phyloP scores from a whole-genome alignment of 2,888 invertebrate genomes.

The Conistra vaccinii region DNA sequence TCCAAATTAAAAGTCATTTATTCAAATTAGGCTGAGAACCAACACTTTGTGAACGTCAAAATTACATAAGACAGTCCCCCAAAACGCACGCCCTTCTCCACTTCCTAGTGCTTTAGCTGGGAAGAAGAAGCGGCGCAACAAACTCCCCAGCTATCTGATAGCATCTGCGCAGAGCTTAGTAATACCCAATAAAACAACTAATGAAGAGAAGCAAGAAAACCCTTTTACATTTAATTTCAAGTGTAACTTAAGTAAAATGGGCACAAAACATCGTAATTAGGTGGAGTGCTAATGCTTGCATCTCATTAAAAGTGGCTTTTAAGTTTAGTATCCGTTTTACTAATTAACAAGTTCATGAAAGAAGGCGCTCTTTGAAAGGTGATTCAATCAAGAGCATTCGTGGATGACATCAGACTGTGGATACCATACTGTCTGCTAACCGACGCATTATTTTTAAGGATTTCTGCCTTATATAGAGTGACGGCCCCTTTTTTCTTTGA shows the following conservation, averaged over 20 bases:
- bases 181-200: not conserved
- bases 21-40: not conserved
- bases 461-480: not conserved
- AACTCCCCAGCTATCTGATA: not conserved
- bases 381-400: slow-evolving; percentile 14
- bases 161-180: not conserved
- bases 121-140: not conserved
- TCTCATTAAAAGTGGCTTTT: slow-evolving; percentile 24
- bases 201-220: not conserved
- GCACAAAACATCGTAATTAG: slow-evolving; percentile 35
- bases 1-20: not conserved
- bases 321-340: slow-evolving; percentile 38
- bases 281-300: slow-evolving; percentile 34
- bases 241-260: slow-evolving; percentile 14
- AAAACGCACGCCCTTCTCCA: not conserved
- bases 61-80: too few relatives aligned
- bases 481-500: not conserved
- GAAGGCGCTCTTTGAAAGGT: slow-evolving; percentile 1
- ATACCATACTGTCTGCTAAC: slow-evolving; percentile 36
- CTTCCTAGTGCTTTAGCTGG: not conserved
- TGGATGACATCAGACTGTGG: slow-evolving; percentile 22
- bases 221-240: slow-evolving; percentile 16
- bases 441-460: not conserved
- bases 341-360: slow-evolving; percentile 29
- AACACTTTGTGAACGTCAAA: too few relatives aligned